These are phyloP conservation scores for Tineola bisselliella DNA, from an alignment of 2,888 invertebrate species.

Conservation along the genomic window DNA sequence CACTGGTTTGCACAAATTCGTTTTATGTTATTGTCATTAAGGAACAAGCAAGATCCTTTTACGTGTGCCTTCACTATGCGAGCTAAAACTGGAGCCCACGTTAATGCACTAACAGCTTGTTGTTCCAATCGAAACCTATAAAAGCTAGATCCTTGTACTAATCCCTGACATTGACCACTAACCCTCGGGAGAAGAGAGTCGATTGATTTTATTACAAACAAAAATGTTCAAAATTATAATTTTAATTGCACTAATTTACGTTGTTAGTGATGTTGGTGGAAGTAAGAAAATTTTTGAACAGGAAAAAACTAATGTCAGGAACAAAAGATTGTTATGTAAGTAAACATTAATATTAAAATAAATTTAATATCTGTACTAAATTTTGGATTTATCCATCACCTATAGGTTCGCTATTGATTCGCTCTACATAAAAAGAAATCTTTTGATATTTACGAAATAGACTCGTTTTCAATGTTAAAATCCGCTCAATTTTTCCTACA, in stretches of 20 bases:
- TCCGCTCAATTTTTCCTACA: too few species aligned
- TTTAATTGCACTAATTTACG: not conserved
- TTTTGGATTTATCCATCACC: too few species aligned
- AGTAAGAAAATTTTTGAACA: not conserved
- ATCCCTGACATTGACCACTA: constrained; percentile 54
- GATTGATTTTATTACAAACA: not conserved
- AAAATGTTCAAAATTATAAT: constrained; percentile 2
- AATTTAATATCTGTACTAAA: too few species aligned
- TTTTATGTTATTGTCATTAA: constrained; percentile 19
- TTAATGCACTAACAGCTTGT: constrained; percentile 42
- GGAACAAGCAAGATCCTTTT: constrained; percentile 49
- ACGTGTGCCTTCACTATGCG: constrained; percentile 46
- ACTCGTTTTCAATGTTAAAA: too few species aligned
- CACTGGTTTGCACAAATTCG: not conserved
- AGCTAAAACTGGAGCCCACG: constrained; percentile 57
- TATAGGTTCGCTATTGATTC: too few species aligned
- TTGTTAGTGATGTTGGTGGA: constrained; percentile 7
- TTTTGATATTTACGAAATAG: too few species aligned
- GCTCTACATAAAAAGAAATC: too few species aligned
- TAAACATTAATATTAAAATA: too few species aligned
- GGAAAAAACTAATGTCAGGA: constrained; percentile 20
- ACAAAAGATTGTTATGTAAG: constrained; percentile 47
- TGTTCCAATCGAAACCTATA: constrained; percentile 48
- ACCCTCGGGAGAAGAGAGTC: not conserved
- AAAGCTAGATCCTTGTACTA: constrained; percentile 48